Base-by-base conservation (phyloP, 1,140 invertebrate genomes). In the Asobara japonica region DNA sequence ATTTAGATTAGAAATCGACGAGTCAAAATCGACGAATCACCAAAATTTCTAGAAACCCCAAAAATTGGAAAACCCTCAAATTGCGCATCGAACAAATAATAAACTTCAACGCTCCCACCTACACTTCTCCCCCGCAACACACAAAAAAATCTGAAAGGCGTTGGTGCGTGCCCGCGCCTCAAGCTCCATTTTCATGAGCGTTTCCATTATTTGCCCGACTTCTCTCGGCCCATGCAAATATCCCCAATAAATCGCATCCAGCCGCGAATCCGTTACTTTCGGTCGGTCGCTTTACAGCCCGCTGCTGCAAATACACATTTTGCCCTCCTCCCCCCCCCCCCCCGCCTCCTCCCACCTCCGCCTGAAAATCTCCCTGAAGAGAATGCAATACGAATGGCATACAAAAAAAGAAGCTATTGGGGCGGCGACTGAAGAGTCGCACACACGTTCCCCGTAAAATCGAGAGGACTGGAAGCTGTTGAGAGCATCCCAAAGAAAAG, bases 211-310 rank as follows among this genome's bases (percentile, higher is more conserved):
- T 79, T 76, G 72, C 74, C 78, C 75, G 74, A 64, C 76, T 79
- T 81, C 80, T 80, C 77, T 79, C 78, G 76, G 74, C 78, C 60
- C 78, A 85, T 84, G 83, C 78, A 85, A 85, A 87, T 86, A 84
- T 74, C 48, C 68, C 68, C 80, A 77, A 84, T 86, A 86, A 84
- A 87, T 87, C 80, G 69, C 77, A 78, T 82, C 80, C 76, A 79
- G 77, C 80, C 77, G 74, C 82, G 82, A 86, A 86, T 86, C 81
- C 78, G 82, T 84, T 82, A 78, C 77, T 86, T 86, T 80, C 82
- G 78, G 77, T 79, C 71, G 78, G 74, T 74, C 81, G 82, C 76
- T 68, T 79, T 74, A 76, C 76, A 71, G 73, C 74, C 41, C 31
- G 31, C 5, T 36, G 31, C 31, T 36, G 31, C 11, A n/a, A 45